phyloP scores from a whole-genome alignment of 1,140 invertebrate genomes.

The Paralvinella palmiformis region DNA sequence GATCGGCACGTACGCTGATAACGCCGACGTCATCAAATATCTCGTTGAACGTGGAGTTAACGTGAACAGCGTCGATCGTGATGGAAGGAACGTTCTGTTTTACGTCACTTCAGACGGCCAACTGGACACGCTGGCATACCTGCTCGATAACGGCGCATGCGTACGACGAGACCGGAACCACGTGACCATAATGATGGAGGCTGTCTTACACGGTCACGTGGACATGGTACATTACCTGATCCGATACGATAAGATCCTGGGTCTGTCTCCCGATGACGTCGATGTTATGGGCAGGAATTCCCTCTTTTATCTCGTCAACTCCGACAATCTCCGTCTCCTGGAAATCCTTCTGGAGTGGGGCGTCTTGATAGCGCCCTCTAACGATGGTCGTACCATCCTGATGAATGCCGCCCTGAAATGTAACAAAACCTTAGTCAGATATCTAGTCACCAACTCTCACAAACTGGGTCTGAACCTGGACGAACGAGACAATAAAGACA shows the following conservation, averaged over 20 bases:
- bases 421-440: background rate
- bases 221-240: conserved; percentile 16
- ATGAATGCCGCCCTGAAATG: conserved; percentile 2
- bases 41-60: conserved; percentile 14
- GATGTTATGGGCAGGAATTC: conserved; percentile 18
- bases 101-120: conserved; percentile 18
- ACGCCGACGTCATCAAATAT: conserved; percentile 14
- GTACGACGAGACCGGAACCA: conserved; percentile 5
- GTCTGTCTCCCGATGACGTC: conserved; percentile 3
- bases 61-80: conserved; percentile 5
- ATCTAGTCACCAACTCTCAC: conserved; percentile 16
- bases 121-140: conserved; percentile 9
- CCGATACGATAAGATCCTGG: background rate
- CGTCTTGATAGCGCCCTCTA: background rate
- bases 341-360: background rate
- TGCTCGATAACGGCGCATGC: conserved; percentile 5
- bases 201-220: background rate
- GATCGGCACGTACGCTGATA: conserved; percentile 19
- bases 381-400: background rate
- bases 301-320: conserved; percentile 12
- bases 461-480: conserved; percentile 8
- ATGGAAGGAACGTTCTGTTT: conserved; percentile 23
- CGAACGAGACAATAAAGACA: conserved; percentile 14
- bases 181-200: conserved; percentile 20
- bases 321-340: background rate